Conservation (phyloP, 2,888 invertebrate species). For the Tiliacea citrago region DNA sequence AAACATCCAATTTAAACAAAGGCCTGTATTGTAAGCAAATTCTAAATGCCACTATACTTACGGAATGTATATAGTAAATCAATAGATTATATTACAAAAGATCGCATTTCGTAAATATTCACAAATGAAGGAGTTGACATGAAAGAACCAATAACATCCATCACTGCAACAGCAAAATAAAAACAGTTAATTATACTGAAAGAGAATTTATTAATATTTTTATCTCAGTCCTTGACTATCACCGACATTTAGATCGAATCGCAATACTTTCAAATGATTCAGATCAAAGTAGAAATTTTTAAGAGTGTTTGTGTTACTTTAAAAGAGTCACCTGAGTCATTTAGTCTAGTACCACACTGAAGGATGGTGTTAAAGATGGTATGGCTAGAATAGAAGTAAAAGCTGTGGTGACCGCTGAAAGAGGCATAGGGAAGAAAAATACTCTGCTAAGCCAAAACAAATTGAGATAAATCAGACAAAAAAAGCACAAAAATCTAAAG, state of each 20-base stretch:
- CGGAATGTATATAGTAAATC: neutral
- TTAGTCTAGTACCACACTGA: neutral
- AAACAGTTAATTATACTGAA: conserved; percentile 7
- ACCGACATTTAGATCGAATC: conserved; percentile 42
- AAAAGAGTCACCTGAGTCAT: neutral
- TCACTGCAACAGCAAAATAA: neutral
- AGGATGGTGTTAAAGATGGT: neutral
- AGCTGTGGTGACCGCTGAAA: neutral
- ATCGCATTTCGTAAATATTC: conserved; percentile 6
- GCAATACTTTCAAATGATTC: conserved; percentile 52
- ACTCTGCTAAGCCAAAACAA: neutral
- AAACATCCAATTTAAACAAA: conserved; percentile 17
- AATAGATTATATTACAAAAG: neutral
- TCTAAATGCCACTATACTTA: neutral
- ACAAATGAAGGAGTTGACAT: neutral
- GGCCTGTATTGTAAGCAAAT: conserved; percentile 2
- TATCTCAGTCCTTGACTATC: conserved; percentile 52
- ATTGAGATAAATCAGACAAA: neutral
- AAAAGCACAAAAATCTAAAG: neutral
- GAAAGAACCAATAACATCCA: neutral
- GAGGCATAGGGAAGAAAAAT: neutral
- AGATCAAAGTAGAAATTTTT: conserved; percentile 24
- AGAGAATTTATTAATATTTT: conserved; percentile 25
- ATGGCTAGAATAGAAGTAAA: neutral
- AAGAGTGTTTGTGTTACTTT: neutral